Base-by-base conservation (phyloP, 2,797 vertebrate species). In the Peromyscus melanophrys region DNA sequence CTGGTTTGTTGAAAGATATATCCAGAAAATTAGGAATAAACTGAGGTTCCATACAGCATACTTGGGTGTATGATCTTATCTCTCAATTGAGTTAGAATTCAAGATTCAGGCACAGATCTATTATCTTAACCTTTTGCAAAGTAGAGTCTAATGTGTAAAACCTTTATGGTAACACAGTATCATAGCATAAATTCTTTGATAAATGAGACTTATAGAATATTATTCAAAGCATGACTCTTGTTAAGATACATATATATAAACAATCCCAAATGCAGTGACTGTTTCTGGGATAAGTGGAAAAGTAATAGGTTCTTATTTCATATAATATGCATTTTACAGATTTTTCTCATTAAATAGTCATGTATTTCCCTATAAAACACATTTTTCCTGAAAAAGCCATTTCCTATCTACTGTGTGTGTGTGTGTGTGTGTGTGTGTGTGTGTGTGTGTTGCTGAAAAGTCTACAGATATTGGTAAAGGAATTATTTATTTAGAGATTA, bases 111-210 rank as follows among this genome's bases (percentile, higher is more conserved):
- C 6, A 43, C 29, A 61, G 75, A 63, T 67, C 1, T 89, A 63
- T 80, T 83, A 92, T 91, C 92, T 73, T 92, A 88, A 87, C 43
- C 46, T 77, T 96, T 93, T 76, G 14, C 4, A 89, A 92, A 96
- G 23, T 16, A 76, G 78, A 65, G 25, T 40, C 14, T 96, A 86
- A 84, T 46, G 55, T 46, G 16, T 43, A 93, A 92, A 95, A 67
- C 7, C 2, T 31, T 11, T 76, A 12, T 29, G 11, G 29, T 76
- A 89, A 63, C 21, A 92, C 57, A 52, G 52, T 0, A 52, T 52
- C 49, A 14, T 14, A 76, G 65, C 90, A 93, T 2, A 55, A 76
- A 5, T 73, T 46, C 29, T 8, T 86, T 90, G 19, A 92, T 88
- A 93, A 89, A 89, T 21, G 4, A 80, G 6, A 75, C 29, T 59